phyloP scores from a whole-genome alignment of 1,140 invertebrate genomes.

The Drosophila navojoa region DNA sequence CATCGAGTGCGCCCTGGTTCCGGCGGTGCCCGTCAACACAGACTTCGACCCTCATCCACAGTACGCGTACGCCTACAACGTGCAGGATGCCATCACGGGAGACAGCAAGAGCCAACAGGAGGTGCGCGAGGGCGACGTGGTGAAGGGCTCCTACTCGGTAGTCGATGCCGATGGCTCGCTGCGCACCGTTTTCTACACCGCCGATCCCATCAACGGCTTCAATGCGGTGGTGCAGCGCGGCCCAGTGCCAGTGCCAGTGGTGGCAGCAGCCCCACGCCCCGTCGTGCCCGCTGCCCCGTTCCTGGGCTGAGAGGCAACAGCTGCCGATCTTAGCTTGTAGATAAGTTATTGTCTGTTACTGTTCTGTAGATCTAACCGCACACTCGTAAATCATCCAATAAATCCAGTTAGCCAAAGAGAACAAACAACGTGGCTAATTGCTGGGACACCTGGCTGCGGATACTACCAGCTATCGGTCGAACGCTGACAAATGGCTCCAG shows the following conservation, averaged over 20 bases:
- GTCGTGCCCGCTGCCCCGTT: slow-evolving; percentile 50
- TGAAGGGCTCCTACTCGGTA: slow-evolving; percentile 86
- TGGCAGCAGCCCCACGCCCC: slow-evolving; percentile 23
- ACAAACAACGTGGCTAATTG: slow-evolving; percentile 9
- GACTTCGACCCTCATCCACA: slow-evolving; percentile 86
- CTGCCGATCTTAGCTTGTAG: slow-evolving; percentile 53
- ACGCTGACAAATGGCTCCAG: slow-evolving; percentile 29
- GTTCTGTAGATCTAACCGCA: slow-evolving; percentile 38
- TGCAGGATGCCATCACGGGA: slow-evolving; percentile 86
- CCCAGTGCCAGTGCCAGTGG: slow-evolving; percentile 66
- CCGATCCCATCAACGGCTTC: slow-evolving; percentile 86
- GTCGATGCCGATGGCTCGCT: slow-evolving; percentile 86
- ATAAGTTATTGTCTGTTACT: slow-evolving; percentile 71
- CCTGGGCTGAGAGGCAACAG: slow-evolving; percentile 43
- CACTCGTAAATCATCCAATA: slow-evolving; percentile 57
- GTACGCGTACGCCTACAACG: slow-evolving; percentile 87
- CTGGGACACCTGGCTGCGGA: slow-evolving; percentile 33
- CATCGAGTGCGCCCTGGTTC: slow-evolving; percentile 65
- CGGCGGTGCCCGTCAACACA: slow-evolving; percentile 76
- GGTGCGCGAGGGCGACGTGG: slow-evolving; percentile 86
- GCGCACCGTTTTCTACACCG: slow-evolving; percentile 86
- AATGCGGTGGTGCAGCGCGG: slow-evolving; percentile 86
- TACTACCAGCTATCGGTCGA: slow-evolving; percentile 2
- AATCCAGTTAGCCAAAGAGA: slow-evolving; percentile 60
- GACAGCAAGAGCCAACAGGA: slow-evolving; percentile 87